These are phyloP conservation scores for Hypotaenidia philippensis DNA, from an alignment of 2,797 vertebrate species.

Conservation along the genomic window DNA sequence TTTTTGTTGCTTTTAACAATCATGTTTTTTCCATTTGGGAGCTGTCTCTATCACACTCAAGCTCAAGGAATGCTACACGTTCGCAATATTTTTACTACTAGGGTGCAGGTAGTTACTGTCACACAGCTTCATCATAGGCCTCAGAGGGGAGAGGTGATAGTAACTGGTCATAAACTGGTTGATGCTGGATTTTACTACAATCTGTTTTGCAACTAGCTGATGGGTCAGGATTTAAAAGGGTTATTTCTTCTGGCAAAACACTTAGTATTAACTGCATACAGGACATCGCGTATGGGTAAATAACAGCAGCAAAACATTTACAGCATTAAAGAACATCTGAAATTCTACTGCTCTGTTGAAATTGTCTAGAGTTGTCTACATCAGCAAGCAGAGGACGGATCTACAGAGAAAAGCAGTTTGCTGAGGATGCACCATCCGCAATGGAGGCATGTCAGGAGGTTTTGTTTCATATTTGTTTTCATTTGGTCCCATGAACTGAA, in stretches of 20 bases:
- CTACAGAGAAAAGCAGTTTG: background rate
- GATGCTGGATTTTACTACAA: background rate
- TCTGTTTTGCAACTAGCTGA: background rate
- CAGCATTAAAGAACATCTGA: background rate
- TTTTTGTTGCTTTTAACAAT: background rate
- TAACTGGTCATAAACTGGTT: background rate
- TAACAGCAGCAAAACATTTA: background rate
- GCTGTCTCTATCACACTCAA: background rate
- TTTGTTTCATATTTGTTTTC: background rate
- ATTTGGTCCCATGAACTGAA: background rate
- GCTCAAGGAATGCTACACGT: background rate
- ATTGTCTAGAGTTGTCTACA: background rate
- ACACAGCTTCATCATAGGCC: background rate
- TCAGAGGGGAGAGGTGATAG: background rate
- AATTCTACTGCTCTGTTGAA: background rate
- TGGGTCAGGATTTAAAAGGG: background rate
- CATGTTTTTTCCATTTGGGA: background rate
- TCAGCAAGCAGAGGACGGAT: background rate
- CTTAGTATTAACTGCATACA: background rate
- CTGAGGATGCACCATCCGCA: accelerated
- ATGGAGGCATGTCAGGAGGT: background rate
- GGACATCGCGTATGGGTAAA: background rate
- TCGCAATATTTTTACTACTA: background rate
- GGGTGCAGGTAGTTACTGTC: background rate
- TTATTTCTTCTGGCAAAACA: background rate